Evolutionary conservation across 2,888 invertebrate genomes (phyloP).

Genomic region (Dynastes grantii): DNA sequence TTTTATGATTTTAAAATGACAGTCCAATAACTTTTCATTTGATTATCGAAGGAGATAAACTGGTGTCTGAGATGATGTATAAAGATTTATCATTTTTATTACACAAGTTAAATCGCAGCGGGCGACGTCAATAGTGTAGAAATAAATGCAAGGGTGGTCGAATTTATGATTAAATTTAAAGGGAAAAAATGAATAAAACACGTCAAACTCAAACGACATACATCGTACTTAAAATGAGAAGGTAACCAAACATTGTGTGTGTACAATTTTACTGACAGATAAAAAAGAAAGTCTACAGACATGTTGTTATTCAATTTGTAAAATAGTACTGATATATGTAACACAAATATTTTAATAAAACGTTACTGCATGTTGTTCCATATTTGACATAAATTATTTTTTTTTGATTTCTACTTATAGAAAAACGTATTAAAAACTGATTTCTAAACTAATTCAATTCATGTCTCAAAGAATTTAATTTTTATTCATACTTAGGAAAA

Average conservation of each 20-base stretch:
- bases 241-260: neutral
- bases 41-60: constrained; percentile 52
- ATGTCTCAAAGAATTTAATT: no score
- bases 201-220: constrained; percentile 5
- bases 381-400: no score
- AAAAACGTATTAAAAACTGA: no score
- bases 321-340: neutral
- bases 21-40: constrained; percentile 56
- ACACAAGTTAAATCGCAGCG: constrained; percentile 53
- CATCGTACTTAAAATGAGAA: neutral
- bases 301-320: neutral
- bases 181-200: constrained; percentile 40
- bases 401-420: no score
- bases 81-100: constrained; percentile 55
- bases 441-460: no score
- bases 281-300: neutral
- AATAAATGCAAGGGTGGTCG: constrained; percentile 52
- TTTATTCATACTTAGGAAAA: no score
- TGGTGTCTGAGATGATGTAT: constrained; percentile 53
- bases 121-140: constrained; percentile 54
- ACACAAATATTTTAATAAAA: no score
- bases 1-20: constrained; percentile 53
- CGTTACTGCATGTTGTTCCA: no score
- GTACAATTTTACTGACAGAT: neutral
- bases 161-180: constrained; percentile 50